Percentiles rank a stretch among this genome's conserved stretches.
Conservation (phyloP, 2,888 invertebrate species). For the Sympetrum striolatum region DNA sequence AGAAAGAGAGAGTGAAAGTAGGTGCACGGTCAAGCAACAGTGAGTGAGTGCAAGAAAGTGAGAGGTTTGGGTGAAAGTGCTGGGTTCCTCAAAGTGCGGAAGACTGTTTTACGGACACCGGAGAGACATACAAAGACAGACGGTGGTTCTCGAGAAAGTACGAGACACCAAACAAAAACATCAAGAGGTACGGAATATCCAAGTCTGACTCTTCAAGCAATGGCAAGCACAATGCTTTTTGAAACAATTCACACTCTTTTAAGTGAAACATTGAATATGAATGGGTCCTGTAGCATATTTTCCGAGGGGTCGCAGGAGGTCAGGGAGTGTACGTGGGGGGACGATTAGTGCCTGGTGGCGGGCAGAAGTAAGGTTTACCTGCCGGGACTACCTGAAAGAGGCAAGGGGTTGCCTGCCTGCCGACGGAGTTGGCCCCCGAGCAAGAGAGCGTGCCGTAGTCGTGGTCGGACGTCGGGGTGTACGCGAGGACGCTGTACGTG, state of each 20-base stretch:
- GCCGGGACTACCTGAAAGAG: constrained; percentile 89
- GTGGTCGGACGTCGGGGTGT: constrained; percentile 68
- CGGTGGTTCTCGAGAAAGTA: too few species aligned
- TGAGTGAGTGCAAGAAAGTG: constrained; percentile 23
- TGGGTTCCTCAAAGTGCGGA: too few species aligned
- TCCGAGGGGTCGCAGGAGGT: neutral
- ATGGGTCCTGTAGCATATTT: neutral
- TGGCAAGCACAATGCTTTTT: neutral
- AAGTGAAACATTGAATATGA: too few species aligned
- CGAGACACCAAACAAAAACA: too few species aligned
- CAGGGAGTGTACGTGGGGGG: neutral
- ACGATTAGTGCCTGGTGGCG: neutral
- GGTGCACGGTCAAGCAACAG: constrained; percentile 17
- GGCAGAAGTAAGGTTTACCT: constrained; percentile 63
- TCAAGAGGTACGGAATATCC: too few species aligned
- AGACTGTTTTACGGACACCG: too few species aligned
- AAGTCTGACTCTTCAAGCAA: neutral
- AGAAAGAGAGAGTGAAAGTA: neutral
- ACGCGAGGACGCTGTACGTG: constrained; percentile 66
- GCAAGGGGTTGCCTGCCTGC: constrained; percentile 82
- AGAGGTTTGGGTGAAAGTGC: too few species aligned
- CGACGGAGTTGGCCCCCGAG: constrained; percentile 84
- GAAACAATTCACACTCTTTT: neutral
- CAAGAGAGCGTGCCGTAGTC: constrained; percentile 91
- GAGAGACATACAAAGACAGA: too few species aligned